Evolutionary conservation across 1,140 invertebrate species (phyloP).

Genomic region (Sycophaga agraensis): DNA sequence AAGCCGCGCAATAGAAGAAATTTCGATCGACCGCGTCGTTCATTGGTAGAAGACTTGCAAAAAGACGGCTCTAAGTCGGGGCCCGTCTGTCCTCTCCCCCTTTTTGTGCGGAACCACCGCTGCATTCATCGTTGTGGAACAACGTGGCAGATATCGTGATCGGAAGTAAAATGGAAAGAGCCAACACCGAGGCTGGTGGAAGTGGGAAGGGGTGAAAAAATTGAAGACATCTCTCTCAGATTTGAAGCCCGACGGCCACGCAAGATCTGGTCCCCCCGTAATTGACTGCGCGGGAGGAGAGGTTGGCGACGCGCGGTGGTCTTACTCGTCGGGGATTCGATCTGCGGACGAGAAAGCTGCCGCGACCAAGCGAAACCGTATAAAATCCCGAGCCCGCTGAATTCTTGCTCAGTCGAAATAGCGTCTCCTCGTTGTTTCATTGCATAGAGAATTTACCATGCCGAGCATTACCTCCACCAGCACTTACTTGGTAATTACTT

Average conservation of each 20-base stretch:
- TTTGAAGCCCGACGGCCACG: neutral
- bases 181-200: neutral
- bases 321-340: constrained; percentile 9
- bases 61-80: constrained; percentile 5
- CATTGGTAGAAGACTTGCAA: neutral
- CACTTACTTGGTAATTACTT: neutral
- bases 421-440: neutral
- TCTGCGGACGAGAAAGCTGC: constrained; percentile 42
- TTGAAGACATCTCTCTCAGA: constrained; percentile 1
- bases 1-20: too few relatives aligned
- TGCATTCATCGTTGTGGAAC: neutral
- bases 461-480: neutral
- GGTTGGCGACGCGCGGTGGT: constrained; percentile 12
- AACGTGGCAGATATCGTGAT: neutral
- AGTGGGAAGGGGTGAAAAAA: neutral
- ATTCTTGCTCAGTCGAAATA: constrained; percentile 32
- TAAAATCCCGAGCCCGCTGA: constrained; percentile 39
- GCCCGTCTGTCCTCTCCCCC: too few relatives aligned
- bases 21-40: neutral
- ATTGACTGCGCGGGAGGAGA: constrained; percentile 16
- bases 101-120: neutral
- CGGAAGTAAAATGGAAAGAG: constrained; percentile 16
- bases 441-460: neutral
- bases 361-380: constrained; percentile 41
- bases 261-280: constrained; percentile 6